Percentiles rank a stretch among this genome's conserved stretches.
Conservation (phyloP, 2,113 vertebrate species). For the Recurvirostra avosetta region DNA sequence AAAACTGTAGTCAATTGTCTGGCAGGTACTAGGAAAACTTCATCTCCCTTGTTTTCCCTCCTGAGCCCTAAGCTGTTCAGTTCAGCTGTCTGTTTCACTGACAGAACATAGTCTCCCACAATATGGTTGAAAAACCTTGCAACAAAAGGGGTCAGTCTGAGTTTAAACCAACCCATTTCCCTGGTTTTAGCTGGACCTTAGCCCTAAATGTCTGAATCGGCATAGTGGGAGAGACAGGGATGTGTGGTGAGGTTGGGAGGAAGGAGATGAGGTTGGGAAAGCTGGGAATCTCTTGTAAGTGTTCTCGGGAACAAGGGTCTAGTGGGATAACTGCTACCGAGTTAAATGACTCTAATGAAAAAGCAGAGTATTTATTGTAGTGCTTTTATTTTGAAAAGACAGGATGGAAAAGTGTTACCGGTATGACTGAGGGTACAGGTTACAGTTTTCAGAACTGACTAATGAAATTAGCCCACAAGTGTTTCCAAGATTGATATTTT, state of each 20-base stretch:
- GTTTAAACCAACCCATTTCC: neutral
- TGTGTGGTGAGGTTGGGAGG: neutral
- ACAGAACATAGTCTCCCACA: no score
- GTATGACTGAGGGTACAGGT: neutral
- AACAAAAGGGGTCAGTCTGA: neutral
- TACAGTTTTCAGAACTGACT: neutral
- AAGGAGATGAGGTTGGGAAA: neutral
- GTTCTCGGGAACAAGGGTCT: neutral
- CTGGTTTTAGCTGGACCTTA: neutral
- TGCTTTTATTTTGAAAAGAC: neutral
- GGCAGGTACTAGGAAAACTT: neutral
- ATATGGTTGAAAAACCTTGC: neutral
- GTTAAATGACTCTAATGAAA: neutral
- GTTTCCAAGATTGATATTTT: neutral
- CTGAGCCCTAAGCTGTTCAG: neutral
- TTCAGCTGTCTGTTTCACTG: neutral
- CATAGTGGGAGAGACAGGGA: neutral
- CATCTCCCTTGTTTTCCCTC: neutral
- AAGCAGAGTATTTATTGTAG: no score
- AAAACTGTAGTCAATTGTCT: neutral
- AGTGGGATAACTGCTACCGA: neutral
- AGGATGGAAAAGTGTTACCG: neutral
- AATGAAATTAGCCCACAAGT: neutral
- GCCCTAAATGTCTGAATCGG: neutral
- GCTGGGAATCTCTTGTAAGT: rapidly evolving